Evolutionary conservation across 2,113 vertebrate genomes (phyloP), one percentile per base, ranked within the genome.

Genomic region (Galemys pyrenaicus): DNA sequence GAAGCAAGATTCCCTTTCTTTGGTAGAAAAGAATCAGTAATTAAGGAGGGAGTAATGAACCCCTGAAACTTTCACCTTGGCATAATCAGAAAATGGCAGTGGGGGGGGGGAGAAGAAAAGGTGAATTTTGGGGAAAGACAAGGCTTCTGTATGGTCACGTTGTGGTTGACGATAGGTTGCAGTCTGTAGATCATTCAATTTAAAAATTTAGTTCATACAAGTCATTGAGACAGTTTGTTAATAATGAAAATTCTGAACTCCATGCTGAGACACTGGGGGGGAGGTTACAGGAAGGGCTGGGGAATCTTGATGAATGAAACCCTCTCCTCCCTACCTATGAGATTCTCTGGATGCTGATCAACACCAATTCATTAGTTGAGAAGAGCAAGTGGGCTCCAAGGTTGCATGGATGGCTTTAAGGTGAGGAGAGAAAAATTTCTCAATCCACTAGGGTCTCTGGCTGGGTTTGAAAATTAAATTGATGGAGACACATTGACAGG

Each of bases 271-370:
- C 10, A 64, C 39, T 37, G 28, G 6, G 8, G 28, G 6, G 8
- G 8, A 35, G 30, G 13, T 70, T 16, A 28, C 3, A 41, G 22
- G 9, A 20, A 62, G 44, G 8, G 0, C 9, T 37, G 22, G 8
- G 44, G n/a, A 80, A 41, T 80, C 20, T 32, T 46, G 32, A 4
- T 89, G 12, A 56, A 0, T n/a, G 30, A 73, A n/a, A 3, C n/a
- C 30, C 54, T 8, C 20, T 22, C 20, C 20, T 56, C 11, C 8
- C 11, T n/a, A 6, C 20, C 26, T 8, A 26, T 41, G 22, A 49
- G 5, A 49, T 56, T 49, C n/a, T 12, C 30, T 5, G 17, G 37
- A 12, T 51, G 4, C 20, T 58, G 22, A 71, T 11, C 0, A 0
- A 1, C 7, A 32, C 28, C 24, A 28, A 35, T 74, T 79, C 68